Evolutionary conservation across 2,797 vertebrate species (phyloP), one percentile per base, ranked within the genome.

Genomic region (Falco berigora): DNA sequence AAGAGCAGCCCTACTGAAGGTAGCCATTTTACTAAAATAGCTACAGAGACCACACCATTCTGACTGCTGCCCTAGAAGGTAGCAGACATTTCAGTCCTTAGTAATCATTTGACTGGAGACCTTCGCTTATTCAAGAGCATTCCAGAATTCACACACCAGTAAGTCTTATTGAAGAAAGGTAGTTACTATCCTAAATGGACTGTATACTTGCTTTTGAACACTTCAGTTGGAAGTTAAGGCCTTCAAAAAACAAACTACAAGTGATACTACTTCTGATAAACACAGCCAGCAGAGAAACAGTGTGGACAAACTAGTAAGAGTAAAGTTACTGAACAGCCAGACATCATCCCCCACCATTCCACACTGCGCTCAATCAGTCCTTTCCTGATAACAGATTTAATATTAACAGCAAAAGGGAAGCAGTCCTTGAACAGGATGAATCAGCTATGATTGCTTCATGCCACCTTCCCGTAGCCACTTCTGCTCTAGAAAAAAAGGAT

Each of bases 401-500:
- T 89, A 96, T 95, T 95, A 95, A 97, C 92, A 84, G 69, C 73
- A 86, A 55, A 88, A 90, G 52, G 63, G 56, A 94, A 92, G 40
- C 10, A 73, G 77, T 62, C 88, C 86, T 96, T 88, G 88, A 94
- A 87, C 52, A 76, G 52, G 78, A 86, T 59, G 28, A 85, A 90
- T 86, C 73, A 76, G 55, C 73, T 73, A 16, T 0, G 3, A 76
- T 68, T 93, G 59, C 86, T 85, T 85, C 74, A 93, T 23, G 9
- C 34, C 66, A 40, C 21, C 14, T 53, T 90, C 14, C 36, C 55
- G 69, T 92, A 90, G 73, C 69, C 40, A 76, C 34, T 86, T 88
- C 40, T 73, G 59, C 36, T 84, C 67, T 24, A 30, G 42, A 55
- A 86, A 46, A 46, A 84, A 34, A 25, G 3, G 4, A 49, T 49